Percentiles rank a stretch among this genome's conserved stretches.
Conservation (phyloP, 1,140 invertebrate species). For the Calephelis nemesis region DNA sequence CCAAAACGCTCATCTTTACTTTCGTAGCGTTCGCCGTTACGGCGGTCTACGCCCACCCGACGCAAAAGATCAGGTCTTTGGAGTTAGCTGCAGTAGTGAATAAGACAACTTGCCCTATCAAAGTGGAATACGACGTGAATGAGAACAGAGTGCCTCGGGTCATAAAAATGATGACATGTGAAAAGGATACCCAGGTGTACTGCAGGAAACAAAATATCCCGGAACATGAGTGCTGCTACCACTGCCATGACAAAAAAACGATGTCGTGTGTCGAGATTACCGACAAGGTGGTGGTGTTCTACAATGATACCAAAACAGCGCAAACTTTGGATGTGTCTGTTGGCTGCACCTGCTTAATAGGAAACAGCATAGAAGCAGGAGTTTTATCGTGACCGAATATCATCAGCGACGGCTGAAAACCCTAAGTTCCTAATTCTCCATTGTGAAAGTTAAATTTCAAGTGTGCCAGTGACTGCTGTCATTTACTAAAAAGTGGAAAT, state of each 20-base stretch:
- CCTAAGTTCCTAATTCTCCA: conserved; percentile 5
- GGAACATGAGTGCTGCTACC: conserved; percentile 51
- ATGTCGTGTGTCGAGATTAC: conserved; percentile 58
- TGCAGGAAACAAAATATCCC: conserved; percentile 38
- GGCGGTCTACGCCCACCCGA: conserved; percentile 21
- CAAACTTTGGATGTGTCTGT: conserved; percentile 45
- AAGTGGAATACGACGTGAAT: conserved; percentile 45
- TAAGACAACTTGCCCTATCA: conserved; percentile 59
- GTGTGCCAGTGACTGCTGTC: conserved; percentile 21
- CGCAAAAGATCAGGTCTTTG: conserved; percentile 30
- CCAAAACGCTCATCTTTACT: conserved; percentile 22
- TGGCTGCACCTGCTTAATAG: conserved; percentile 60
- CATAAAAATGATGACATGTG: conserved; percentile 61
- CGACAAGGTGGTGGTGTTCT: conserved; percentile 56
- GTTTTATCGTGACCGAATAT: conserved; percentile 22
- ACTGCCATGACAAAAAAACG: conserved; percentile 36
- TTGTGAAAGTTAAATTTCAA: conserved; percentile 27
- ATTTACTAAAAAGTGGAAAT: conserved; percentile 29
- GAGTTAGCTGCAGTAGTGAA: conserved; percentile 46
- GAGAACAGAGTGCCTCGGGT: conserved; percentile 48
- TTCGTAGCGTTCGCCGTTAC: conserved; percentile 22
- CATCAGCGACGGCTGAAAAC: neutral
- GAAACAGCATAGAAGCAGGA: conserved; percentile 29
- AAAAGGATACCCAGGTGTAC: no score
- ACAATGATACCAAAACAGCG: conserved; percentile 31